Conservation (phyloP, 2,888 invertebrate genomes). For the Gryllus longicercus region DNA sequence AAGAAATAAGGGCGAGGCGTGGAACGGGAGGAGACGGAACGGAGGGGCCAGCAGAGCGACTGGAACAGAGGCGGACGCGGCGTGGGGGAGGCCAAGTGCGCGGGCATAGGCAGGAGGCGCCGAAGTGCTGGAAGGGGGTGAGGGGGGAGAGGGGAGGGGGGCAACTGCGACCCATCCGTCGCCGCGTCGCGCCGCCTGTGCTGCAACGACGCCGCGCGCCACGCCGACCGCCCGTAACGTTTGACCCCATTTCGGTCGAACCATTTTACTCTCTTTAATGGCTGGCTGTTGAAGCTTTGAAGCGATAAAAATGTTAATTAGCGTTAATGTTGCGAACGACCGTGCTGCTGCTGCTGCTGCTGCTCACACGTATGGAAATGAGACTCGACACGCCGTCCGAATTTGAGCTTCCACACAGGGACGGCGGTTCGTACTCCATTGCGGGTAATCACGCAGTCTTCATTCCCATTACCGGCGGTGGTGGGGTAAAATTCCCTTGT, state of each 20-base stretch:
- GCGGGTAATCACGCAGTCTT: not conserved
- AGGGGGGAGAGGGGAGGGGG: too few species aligned
- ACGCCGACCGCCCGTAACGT: not conserved
- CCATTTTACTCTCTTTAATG: slow-evolving; percentile 17
- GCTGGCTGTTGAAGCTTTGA: slow-evolving; percentile 10
- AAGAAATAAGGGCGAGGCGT: too few species aligned
- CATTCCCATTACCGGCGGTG: too few species aligned
- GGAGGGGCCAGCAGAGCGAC: not conserved
- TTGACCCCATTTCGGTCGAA: slow-evolving; percentile 17
- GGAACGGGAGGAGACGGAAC: too few species aligned
- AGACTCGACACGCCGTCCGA: not conserved
- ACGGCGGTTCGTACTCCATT: not conserved
- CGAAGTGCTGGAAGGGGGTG: not conserved
- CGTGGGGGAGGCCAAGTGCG: not conserved
- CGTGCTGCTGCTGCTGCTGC: not conserved
- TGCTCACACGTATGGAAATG: not conserved
- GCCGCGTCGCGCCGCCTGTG: not conserved
- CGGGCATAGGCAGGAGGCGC: not conserved
- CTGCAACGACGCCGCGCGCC: not conserved
- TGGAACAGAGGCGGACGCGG: not conserved
- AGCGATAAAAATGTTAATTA: slow-evolving; percentile 17
- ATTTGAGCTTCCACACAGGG: not conserved
- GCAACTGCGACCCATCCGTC: not conserved
- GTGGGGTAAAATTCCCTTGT: too few species aligned
- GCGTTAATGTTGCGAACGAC: not conserved